Evolutionary conservation across 2,888 invertebrate genomes (phyloP).

Genomic region (Lithophane leautieri): DNA sequence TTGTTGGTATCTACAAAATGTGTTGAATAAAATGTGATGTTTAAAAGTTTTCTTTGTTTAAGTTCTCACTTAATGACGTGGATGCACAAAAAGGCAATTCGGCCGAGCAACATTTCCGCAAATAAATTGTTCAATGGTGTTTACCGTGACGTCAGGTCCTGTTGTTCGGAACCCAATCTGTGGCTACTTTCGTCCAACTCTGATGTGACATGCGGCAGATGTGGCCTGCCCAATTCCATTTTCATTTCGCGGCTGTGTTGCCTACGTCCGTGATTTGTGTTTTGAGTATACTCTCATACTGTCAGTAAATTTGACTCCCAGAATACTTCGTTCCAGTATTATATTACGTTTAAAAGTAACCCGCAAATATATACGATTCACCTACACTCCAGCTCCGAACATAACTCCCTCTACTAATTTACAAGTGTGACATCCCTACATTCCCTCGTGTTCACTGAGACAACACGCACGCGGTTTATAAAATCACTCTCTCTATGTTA

Average conservation of each 20-base stretch:
- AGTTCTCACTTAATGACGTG: neutral
- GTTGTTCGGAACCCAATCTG: too few relatives aligned
- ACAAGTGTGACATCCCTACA: slow-evolving; percentile 59
- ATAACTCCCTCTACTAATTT: slow-evolving; percentile 7
- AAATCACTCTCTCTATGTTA: slow-evolving; percentile 80
- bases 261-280: too few relatives aligned
- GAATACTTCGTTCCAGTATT: too few relatives aligned
- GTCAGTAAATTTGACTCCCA: too few relatives aligned
- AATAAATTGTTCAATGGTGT: neutral
- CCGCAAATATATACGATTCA: neutral
- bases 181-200: too few relatives aligned
- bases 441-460: slow-evolving; percentile 67
- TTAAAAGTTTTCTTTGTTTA: neutral
- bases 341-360: neutral
- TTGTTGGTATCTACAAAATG: too few relatives aligned
- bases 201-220: too few relatives aligned
- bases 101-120: neutral
- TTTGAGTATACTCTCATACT: too few relatives aligned
- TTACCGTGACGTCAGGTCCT: neutral
- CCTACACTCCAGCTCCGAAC: neutral
- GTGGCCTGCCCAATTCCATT: too few relatives aligned
- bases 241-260: too few relatives aligned
- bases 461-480: slow-evolving; percentile 74
- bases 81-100: neutral
- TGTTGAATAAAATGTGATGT: too few relatives aligned